phyloP scores from a whole-genome alignment of 2,888 invertebrate genomes.

The Clivina fossor region DNA sequence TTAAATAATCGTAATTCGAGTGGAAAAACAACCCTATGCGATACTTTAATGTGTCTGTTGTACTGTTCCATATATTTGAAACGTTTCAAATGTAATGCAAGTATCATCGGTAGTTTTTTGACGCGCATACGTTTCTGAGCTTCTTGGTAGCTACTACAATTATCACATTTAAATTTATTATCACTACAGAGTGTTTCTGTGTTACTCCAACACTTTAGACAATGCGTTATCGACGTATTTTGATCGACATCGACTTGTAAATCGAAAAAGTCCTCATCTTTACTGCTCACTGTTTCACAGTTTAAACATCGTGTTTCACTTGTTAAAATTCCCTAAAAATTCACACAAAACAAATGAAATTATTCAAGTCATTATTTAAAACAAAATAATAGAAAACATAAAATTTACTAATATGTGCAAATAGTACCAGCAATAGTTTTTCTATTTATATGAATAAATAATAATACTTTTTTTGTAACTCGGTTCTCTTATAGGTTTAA shows the following conservation, averaged over 20 bases:
- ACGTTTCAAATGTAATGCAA: constrained; percentile 96
- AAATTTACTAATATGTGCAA: too few relatives aligned
- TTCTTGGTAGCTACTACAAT: constrained; percentile 98
- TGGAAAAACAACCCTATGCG: constrained; percentile 98
- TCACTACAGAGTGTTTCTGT: constrained; percentile 98
- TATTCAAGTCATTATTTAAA: neutral
- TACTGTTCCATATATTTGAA: constrained; percentile 99
- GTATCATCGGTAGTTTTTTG: constrained; percentile 95
- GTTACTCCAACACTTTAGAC: constrained; percentile 95
- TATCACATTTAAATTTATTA: constrained; percentile 99
- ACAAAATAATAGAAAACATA: too few relatives aligned
- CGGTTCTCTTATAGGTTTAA: too few relatives aligned
- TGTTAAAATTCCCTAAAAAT: constrained; percentile 81
- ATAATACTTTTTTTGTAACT: too few relatives aligned
- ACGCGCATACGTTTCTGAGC: constrained; percentile 98
- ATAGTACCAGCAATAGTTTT: too few relatives aligned
- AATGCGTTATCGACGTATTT: constrained; percentile 98
- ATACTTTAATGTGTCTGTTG: constrained; percentile 97
- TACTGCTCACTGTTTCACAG: constrained; percentile 99
- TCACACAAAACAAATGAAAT: neutral
- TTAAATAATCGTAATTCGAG: constrained; percentile 96
- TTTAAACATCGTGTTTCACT: constrained; percentile 99
- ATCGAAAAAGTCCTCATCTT: constrained; percentile 99
- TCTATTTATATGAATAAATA: too few relatives aligned
- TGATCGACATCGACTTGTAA: constrained; percentile 99